Evolutionary conservation across 2,113 vertebrate genomes (phyloP).

Genomic region (Oreotrochilus melanogaster): DNA sequence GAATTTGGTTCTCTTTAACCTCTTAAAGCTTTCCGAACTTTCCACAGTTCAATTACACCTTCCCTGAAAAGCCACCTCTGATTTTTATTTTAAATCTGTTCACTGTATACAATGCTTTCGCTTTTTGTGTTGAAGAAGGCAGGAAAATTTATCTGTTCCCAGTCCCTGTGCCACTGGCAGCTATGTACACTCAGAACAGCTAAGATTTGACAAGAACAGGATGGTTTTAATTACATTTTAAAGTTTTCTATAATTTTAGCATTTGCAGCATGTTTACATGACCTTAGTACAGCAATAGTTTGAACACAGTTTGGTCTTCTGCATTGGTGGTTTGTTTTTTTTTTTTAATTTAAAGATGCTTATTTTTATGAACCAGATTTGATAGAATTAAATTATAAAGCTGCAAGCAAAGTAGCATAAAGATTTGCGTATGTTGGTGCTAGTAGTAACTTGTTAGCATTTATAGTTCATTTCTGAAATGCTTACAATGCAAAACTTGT

Average conservation of each 20-base stretch:
- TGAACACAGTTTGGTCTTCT: neutral
- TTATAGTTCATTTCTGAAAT: neutral
- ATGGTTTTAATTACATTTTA: neutral
- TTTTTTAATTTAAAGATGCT: neutral
- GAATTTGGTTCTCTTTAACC: neutral
- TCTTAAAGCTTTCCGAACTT: neutral
- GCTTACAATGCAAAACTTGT: neutral
- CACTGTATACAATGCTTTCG: neutral
- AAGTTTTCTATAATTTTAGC: neutral
- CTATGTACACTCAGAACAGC: neutral
- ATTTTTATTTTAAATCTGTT: neutral
- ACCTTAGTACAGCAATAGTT: neutral
- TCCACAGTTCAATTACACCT: neutral
- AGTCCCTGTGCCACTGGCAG: fast-evolving
- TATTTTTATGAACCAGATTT: neutral
- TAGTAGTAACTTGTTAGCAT: neutral
- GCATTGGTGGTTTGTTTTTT: neutral
- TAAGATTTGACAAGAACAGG: neutral
- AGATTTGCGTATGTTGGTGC: neutral
- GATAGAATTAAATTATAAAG: neutral
- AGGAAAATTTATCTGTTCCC: neutral
- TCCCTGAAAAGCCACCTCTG: neutral
- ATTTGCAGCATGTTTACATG: neutral
- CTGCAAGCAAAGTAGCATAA: neutral
- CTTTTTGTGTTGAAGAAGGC: neutral